These are phyloP conservation scores for Neotoma lepida DNA, from an alignment of 2,113 vertebrate species.

Conservation along the genomic window DNA sequence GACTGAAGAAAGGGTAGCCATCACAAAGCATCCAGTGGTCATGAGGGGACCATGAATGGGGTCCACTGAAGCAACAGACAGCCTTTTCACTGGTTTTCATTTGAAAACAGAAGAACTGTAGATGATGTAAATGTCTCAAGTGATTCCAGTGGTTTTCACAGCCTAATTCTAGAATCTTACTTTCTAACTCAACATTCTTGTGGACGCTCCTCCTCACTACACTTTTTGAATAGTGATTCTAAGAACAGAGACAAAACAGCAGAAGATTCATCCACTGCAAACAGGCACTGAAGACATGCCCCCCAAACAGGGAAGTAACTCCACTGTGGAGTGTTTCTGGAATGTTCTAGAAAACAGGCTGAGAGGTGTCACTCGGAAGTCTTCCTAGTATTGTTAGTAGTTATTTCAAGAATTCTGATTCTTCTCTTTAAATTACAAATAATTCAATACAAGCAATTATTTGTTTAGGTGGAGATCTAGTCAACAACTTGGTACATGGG, in stretches of 20 bases:
- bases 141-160: not conserved
- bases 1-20: not conserved
- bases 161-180: not conserved
- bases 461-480: not conserved
- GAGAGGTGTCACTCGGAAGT: not conserved
- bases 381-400: not conserved
- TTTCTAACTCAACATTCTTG: conserved; percentile 13
- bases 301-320: not conserved
- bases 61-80: not conserved
- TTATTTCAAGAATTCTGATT: conserved; percentile 27
- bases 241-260: not conserved
- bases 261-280: not conserved
- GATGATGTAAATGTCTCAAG: not conserved
- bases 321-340: not conserved
- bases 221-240: not conserved
- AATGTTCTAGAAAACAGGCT: not conserved
- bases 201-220: not conserved
- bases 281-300: not conserved
- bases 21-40: not conserved
- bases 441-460: not conserved
- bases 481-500: not conserved
- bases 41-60: not conserved
- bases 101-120: not conserved
- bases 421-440: not conserved
- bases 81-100: not conserved